Percentiles rank a stretch among this genome's conserved stretches.
phyloP scores from a whole-genome alignment of 2,113 vertebrate genomes.

The Ramphastos sulfuratus region DNA sequence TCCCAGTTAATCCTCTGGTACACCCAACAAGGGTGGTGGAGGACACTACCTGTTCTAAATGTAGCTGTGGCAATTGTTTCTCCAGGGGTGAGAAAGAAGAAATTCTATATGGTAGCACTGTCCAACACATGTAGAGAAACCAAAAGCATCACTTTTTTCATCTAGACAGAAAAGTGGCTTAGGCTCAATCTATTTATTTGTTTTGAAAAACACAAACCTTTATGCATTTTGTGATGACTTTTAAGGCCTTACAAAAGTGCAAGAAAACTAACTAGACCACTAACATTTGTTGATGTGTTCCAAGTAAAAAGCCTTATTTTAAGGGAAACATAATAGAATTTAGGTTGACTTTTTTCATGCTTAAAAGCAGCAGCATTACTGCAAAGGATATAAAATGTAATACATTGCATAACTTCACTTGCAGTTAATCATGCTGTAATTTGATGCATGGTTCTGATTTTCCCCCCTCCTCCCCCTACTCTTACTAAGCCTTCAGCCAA shows the following conservation, averaged over 20 bases:
- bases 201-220: too few species aligned
- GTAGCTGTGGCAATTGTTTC: rapidly evolving
- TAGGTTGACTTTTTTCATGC: background rate
- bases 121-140: rapidly evolving
- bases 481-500: background rate
- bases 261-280: background rate
- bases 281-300: background rate
- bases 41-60: too few species aligned
- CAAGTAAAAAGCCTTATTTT: background rate
- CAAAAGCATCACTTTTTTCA: background rate
- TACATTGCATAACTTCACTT: background rate
- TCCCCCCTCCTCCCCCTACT: rapidly evolving
- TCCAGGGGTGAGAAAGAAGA: background rate
- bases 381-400: background rate
- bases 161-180: too few species aligned
- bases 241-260: background rate
- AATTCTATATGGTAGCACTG: rapidly evolving
- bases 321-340: background rate
- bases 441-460: background rate
- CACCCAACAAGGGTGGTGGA: background rate
- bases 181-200: too few species aligned
- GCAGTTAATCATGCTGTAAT: background rate
- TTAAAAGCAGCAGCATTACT: background rate
- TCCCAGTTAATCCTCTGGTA: background rate
- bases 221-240: background rate